phyloP scores from a whole-genome alignment of 2,888 invertebrate genomes.

The Drosophila borborema region DNA sequence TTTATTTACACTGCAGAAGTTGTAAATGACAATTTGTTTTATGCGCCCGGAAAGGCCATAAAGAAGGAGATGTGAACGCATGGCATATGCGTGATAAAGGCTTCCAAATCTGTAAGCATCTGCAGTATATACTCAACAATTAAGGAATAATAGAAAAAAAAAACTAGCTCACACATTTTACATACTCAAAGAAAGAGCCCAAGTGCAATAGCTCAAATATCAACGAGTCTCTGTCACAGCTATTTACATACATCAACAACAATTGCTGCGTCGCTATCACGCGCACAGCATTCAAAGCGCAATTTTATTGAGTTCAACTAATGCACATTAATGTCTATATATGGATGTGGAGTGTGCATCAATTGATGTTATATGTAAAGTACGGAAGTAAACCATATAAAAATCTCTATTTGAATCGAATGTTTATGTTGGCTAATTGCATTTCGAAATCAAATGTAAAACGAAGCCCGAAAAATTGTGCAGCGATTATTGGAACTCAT shows the following conservation, averaged over 20 bases:
- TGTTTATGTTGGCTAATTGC: slow-evolving; percentile 17
- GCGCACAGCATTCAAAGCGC: slow-evolving; percentile 15
- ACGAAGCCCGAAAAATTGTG: not conserved
- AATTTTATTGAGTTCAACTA: slow-evolving; percentile 38
- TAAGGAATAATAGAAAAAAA: not conserved
- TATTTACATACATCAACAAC: not conserved
- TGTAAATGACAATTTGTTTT: not conserved
- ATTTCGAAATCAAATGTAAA: slow-evolving; percentile 10
- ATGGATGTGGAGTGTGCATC: slow-evolving; percentile 37
- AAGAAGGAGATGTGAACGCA: not conserved
- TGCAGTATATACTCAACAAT: not conserved
- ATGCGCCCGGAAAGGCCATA: not conserved
- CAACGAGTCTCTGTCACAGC: not conserved
- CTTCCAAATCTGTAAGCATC: not conserved
- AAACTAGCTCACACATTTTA: not conserved
- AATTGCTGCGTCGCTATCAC: slow-evolving; percentile 32
- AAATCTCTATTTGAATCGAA: not conserved
- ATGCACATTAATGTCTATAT: slow-evolving; percentile 57
- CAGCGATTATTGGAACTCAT: not conserved
- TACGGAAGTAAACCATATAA: not conserved
- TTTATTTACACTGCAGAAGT: not conserved
- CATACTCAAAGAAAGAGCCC: not conserved
- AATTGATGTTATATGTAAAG: slow-evolving; percentile 19
- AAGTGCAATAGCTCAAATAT: slow-evolving; percentile 21
- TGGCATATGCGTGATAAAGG: slow-evolving; percentile 19